Evolutionary conservation across 2,888 invertebrate genomes (phyloP).

Genomic region (Drosophila kuntzei): DNA sequence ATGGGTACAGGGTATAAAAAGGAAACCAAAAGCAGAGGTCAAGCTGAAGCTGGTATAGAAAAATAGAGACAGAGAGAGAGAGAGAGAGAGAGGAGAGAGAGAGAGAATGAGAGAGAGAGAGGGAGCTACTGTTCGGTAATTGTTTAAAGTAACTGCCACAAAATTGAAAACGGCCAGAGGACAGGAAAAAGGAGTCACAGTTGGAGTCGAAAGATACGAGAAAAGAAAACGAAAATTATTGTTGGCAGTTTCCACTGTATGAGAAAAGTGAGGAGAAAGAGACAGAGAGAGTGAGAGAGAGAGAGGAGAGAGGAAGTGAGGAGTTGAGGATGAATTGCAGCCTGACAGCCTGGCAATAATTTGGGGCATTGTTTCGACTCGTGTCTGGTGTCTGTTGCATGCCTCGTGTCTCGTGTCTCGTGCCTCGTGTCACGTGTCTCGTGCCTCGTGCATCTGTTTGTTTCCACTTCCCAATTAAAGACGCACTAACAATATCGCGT

Average conservation of each 20-base stretch:
- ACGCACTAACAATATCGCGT: slow-evolving; percentile 46
- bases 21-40: not conserved
- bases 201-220: slow-evolving; percentile 11
- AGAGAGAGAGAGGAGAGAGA: not conserved
- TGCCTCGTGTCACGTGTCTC: not conserved
- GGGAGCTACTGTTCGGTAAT: slow-evolving; percentile 46
- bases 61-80: not conserved
- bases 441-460: slow-evolving; percentile 20
- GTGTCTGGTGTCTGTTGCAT: slow-evolving; percentile 5
- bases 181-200: slow-evolving; percentile 13
- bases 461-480: slow-evolving; percentile 29
- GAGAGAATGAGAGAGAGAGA: not conserved
- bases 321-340: slow-evolving; percentile 13
- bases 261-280: not conserved
- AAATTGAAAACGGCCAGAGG: slow-evolving; percentile 35
- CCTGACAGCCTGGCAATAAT: slow-evolving; percentile 32
- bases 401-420: not conserved
- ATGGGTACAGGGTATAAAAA: slow-evolving; percentile 2
- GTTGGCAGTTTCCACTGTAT: slow-evolving; percentile 2
- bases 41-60: not conserved
- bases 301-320: not conserved
- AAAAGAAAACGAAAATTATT: slow-evolving; percentile 32
- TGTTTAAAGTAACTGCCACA: slow-evolving; percentile 68
- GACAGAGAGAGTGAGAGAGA: not conserved
- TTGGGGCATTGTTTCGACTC: slow-evolving; percentile 29